phyloP scores from a whole-genome alignment of 2,113 vertebrate genomes.

The Acanthochromis polyacanthus region DNA sequence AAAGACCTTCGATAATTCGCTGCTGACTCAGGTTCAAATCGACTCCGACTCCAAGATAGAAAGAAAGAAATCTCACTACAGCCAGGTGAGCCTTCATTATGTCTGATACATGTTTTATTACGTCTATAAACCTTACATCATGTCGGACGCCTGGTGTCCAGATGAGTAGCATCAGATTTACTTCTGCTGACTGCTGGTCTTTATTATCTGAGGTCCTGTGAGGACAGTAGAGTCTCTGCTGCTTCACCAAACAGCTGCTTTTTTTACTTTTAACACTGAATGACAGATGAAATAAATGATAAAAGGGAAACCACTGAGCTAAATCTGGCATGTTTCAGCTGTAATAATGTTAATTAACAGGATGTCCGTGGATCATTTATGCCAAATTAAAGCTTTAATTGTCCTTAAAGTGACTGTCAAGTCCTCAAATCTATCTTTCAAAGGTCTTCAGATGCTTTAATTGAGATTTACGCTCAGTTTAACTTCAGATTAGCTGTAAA shows the following conservation, averaged over 20 bases:
- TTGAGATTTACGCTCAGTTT: too few species aligned
- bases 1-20: constrained; percentile 85
- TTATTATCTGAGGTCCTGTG: too few species aligned
- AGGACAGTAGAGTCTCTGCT: too few species aligned
- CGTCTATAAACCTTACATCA: constrained; percentile 10
- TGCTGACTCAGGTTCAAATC: constrained; percentile 73
- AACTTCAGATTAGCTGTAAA: too few species aligned
- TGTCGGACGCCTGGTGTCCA: neutral
- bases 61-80: constrained; percentile 90
- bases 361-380: neutral
- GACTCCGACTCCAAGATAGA: constrained; percentile 87
- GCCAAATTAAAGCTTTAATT: neutral
- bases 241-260: too few species aligned
- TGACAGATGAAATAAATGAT: too few species aligned
- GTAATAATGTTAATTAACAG: neutral
- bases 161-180: neutral
- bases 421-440: neutral
- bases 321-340: too few species aligned
- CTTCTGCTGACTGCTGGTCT: neutral
- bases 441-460: too few species aligned
- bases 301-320: too few species aligned
- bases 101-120: constrained; percentile 2
- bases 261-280: too few species aligned
- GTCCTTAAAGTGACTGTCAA: too few species aligned
- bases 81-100: constrained; percentile 83